Evolutionary conservation across 2,888 invertebrate genomes (phyloP), one percentile per base, ranked within the genome.

Genomic region (Drosophila nigritarsus): DNA sequence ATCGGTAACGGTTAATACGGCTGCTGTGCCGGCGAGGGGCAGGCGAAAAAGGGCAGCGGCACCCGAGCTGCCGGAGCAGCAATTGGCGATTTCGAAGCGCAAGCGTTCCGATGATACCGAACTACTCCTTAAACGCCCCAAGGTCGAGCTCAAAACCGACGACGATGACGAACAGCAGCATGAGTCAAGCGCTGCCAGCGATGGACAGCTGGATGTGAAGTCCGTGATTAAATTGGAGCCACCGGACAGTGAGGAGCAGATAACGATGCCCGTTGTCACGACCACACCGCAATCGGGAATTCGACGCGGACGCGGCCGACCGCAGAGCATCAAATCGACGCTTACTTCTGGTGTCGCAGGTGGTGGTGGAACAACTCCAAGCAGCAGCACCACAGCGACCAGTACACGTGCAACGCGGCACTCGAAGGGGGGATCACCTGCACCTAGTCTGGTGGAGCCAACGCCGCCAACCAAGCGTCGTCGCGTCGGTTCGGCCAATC

Each of bases 61-160:
- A 5, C 42, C 68, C 0, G 70, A 72, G 27, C 64, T 71, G 13
- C 45, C 45, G 24, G 45, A 45, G 15, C 50, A 36, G 24, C 62
- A 65, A 18, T n/a, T 79, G 34, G 51, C 79, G 40, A 58, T 78
- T 29, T 7, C 55, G 0, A 91, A 91, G 63, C 91, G 91, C 2
- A 91, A 91, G 60, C 91, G 91, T 3, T 87, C 87, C 15, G 91
- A 86, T 9, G 90, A 88, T 5, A 69, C 75, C 11, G 91, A 90
- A 18, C 74, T 84, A 1, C 80, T 79, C 6, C 59, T 85, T 2
- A 92, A 92, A 38, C 82, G 80, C 38, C 79, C 84, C 11, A 92
- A 92, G 71, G 32, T 90, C 7, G 90, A 92, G 51, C 55, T 77
- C 32, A 79, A 81, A 55, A 69, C 61, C 13, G 83, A 80, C 6